These are phyloP conservation scores for Oryctolagus cuniculus DNA, from an alignment of 2,113 vertebrate genomes.

Conservation along the genomic window DNA sequence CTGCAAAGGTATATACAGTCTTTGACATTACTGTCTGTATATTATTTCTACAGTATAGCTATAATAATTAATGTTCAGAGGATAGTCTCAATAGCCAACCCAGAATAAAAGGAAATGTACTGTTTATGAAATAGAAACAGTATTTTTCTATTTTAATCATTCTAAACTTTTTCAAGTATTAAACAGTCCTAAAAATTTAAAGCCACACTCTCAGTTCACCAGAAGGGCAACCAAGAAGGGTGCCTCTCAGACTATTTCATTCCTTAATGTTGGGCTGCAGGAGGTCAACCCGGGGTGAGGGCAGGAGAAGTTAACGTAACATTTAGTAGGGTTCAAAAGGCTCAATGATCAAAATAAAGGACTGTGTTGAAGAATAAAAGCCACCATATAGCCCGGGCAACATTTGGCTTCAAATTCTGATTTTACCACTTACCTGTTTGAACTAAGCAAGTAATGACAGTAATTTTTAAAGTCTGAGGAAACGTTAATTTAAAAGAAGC, in stretches of 20 bases:
- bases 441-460: background rate
- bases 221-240: background rate
- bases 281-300: background rate
- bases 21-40: background rate
- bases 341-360: slow-evolving; percentile 2
- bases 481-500: no score
- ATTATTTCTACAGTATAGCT: slow-evolving; percentile 39
- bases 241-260: background rate
- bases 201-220: background rate
- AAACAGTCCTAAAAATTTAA: slow-evolving; percentile 49
- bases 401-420: slow-evolving; percentile 1
- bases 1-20: background rate
- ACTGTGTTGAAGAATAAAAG: slow-evolving; percentile 32
- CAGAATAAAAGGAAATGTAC: slow-evolving; percentile 12
- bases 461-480: no score
- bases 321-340: background rate
- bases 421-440: background rate
- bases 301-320: background rate
- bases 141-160: slow-evolving; percentile 2
- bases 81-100: background rate
- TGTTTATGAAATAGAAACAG: background rate
- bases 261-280: background rate
- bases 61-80: slow-evolving; percentile 16
- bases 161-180: slow-evolving; percentile 22
- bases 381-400: background rate